Base-by-base conservation (phyloP, 2,888 invertebrate genomes). In the Cryptocheilus praepositus region DNA sequence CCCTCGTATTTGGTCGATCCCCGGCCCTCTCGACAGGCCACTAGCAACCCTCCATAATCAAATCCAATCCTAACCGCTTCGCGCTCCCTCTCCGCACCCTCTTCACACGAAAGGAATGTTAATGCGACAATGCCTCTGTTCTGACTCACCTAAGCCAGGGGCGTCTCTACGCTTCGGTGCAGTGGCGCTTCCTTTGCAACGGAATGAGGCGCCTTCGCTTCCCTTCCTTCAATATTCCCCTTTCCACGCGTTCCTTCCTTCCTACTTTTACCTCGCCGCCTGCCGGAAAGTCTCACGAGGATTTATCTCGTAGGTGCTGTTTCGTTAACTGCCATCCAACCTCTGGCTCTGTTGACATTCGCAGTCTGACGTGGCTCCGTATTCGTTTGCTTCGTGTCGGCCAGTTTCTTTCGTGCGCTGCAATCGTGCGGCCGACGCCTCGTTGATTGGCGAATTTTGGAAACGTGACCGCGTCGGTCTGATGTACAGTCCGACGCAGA, bases 51-150 rank as follows among this genome's bases (percentile, higher is more conserved):
- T 85, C 86, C 81, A 83, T 87, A 88, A 88, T 87, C 87, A 87
- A 88, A 88, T 87, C 88, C 86, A 76, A 83, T 84, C 85, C 85
- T 85, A 85, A 86, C 83, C 84, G 81, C 83, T 83, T 80, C 81
- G 60, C 70, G 69, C 68, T 54, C 72, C 73, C 78, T 71, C 82
- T 67, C 69, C 54, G 66, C 63, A 82, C 84, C 85, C 85, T 84
- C 84, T 86, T 85, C 86, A 84, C 88, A 86, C 87, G 86, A 87
- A 88, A 87, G 86, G 87, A 88, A 88, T 88, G 86, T 88, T 88
- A 88, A 88, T 88, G 87, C 85, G 87, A 87, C 86, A 87, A 87
- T 86, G 84, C 85, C 83, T 86, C 84, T 84, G 84, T 83, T 85
- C 85, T 82, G 82, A 83, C 83, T 85, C 85, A 80, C 80, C 81